phyloP scores from a whole-genome alignment of 1,140 invertebrate species.

The Bursaphelenchus mucronatus region DNA sequence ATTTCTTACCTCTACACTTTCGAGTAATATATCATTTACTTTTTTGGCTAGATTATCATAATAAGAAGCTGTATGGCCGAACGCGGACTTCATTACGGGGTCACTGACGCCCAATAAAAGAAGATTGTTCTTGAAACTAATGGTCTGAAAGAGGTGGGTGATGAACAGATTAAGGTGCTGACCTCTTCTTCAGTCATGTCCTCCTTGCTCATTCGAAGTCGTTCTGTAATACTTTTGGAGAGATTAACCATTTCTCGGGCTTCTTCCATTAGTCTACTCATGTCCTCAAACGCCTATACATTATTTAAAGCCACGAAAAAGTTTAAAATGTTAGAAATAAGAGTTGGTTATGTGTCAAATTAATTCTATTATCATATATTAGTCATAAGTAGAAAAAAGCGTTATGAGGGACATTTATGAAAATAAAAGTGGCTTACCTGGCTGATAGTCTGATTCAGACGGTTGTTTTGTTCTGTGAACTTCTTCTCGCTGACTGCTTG shows the following conservation, averaged over 20 bases:
- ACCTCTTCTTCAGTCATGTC: constrained; percentile 91
- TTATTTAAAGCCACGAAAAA: constrained; percentile 2
- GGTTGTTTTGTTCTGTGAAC: constrained; percentile 80
- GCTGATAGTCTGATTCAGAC: constrained; percentile 80
- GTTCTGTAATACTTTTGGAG: constrained; percentile 83
- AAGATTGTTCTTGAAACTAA: constrained; percentile 88
- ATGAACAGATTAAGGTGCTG: constrained; percentile 7
- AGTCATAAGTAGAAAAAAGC: constrained; percentile 3
- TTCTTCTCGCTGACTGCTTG: constrained; percentile 81
- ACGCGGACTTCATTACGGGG: constrained; percentile 83
- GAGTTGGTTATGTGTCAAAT: constrained; percentile 3
- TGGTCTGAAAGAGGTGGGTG: constrained; percentile 67
- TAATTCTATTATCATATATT: not conserved
- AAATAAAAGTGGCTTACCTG: constrained; percentile 43
- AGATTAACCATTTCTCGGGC: constrained; percentile 93
- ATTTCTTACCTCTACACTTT: constrained; percentile 72
- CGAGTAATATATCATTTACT: constrained; percentile 75
- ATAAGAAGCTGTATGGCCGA: constrained; percentile 79
- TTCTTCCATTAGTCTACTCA: constrained; percentile 86
- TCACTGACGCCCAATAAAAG: constrained; percentile 87
- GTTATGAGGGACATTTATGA: not conserved
- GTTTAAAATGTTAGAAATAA: constrained; percentile 21
- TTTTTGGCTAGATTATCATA: constrained; percentile 80
- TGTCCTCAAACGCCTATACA: constrained; percentile 85
- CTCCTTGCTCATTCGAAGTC: constrained; percentile 88